Evolutionary conservation across 2,888 invertebrate genomes (phyloP).

Genomic region (Tridacna crocea): DNA sequence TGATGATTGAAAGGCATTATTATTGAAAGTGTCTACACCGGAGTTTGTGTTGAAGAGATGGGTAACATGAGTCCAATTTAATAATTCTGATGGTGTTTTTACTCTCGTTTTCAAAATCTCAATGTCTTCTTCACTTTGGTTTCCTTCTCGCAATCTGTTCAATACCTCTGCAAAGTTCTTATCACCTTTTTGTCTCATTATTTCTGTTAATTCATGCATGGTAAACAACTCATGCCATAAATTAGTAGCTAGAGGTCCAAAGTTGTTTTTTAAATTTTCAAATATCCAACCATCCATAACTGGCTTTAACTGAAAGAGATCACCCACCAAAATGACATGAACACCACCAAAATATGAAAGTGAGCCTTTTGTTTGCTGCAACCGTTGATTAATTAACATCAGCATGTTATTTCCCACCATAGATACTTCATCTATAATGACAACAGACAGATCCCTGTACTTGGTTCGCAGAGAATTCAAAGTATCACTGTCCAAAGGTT

Average conservation of each 20-base stretch:
- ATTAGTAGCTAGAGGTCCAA: background rate
- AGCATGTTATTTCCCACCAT: constrained; percentile 64
- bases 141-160: constrained; percentile 1
- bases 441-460: constrained; percentile 24
- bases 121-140: constrained; percentile 6
- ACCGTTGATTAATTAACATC: constrained; percentile 47
- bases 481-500: constrained; percentile 50
- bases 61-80: background rate
- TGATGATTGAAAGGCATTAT: background rate
- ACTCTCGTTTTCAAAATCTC: background rate
- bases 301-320: constrained; percentile 45
- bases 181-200: constrained; percentile 9
- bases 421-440: constrained; percentile 59
- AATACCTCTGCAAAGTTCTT: background rate
- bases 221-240: background rate
- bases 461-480: constrained; percentile 38
- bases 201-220: background rate
- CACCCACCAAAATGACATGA: constrained; percentile 34
- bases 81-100: background rate
- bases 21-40: background rate
- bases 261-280: constrained; percentile 17
- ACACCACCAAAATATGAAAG: constrained; percentile 27
- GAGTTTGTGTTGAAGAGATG: background rate
- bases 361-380: constrained; percentile 41
- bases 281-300: constrained; percentile 64